Evolutionary conservation across 2,113 vertebrate species (phyloP).

Genomic region (Poicephalus gulielmi): DNA sequence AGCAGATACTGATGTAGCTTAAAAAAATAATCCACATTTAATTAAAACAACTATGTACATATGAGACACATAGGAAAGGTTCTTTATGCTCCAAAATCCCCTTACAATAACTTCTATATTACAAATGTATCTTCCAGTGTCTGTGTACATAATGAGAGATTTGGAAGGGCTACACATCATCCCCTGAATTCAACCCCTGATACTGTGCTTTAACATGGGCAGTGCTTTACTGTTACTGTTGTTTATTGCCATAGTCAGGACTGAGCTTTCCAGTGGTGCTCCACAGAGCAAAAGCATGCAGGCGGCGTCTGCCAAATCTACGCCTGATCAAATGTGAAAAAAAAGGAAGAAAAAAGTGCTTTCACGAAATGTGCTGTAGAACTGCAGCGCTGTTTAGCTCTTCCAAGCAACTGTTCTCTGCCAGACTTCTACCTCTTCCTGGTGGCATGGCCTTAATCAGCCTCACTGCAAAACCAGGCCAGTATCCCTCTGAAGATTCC

Average conservation of each 20-base stretch:
- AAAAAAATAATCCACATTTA: constrained; percentile 8
- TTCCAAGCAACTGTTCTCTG: background rate
- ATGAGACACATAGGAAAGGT: constrained; percentile 16
- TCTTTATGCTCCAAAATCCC: background rate
- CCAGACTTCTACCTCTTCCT: background rate
- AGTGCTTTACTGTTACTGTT: background rate
- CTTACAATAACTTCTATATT: background rate
- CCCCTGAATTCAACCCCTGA: background rate
- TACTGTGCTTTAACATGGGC: background rate
- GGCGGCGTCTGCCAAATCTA: background rate
- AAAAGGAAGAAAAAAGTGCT: background rate
- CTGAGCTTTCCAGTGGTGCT: background rate
- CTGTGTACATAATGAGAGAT: background rate
- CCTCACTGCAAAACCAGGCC: background rate
- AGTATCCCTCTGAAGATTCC: background rate
- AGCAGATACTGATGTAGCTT: background rate
- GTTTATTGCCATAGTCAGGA: background rate
- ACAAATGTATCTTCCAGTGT: background rate
- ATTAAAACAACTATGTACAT: constrained; percentile 24
- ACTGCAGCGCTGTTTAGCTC: background rate
- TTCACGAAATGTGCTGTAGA: background rate
- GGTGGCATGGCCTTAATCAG: fast-evolving
- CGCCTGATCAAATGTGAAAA: background rate
- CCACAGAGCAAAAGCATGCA: background rate
- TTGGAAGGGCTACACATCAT: background rate